phyloP scores from a whole-genome alignment of 2,888 invertebrate species.

The Leucoma salicis region DNA sequence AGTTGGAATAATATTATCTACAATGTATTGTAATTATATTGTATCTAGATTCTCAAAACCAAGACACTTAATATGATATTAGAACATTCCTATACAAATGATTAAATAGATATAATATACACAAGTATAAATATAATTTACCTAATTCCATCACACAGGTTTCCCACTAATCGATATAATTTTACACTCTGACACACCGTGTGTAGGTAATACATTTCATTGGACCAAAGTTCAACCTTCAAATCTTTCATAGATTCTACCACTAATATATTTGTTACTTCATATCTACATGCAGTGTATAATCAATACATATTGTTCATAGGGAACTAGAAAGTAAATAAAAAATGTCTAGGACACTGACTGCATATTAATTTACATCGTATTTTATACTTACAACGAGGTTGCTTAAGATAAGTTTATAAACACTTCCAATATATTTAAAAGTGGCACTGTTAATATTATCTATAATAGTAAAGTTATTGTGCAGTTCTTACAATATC shows the following conservation, averaged over 20 bases:
- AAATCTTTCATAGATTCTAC: slow-evolving; percentile 55
- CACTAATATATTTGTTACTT: slow-evolving; percentile 25
- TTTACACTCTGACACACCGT: slow-evolving; percentile 66
- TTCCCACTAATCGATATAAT: slow-evolving; percentile 25
- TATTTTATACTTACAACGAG: slow-evolving; percentile 34
- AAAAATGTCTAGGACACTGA: slow-evolving; percentile 51
- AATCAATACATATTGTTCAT: slow-evolving; percentile 40
- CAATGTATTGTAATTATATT: neutral
- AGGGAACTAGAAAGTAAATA: slow-evolving; percentile 41
- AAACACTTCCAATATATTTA: slow-evolving; percentile 52
- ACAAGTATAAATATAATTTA: slow-evolving; percentile 20
- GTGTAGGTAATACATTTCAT: slow-evolving; percentile 75
- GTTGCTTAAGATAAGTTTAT: slow-evolving; percentile 54
- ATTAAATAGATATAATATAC: slow-evolving; percentile 13
- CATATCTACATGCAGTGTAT: slow-evolving; percentile 35
- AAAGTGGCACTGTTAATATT: slow-evolving; percentile 73
- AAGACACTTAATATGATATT: slow-evolving; percentile 6
- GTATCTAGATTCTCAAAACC: neutral
- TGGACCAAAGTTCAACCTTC: slow-evolving; percentile 82
- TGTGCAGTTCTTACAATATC: slow-evolving; percentile 66
- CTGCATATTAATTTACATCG: slow-evolving; percentile 41
- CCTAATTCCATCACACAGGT: slow-evolving; percentile 22
- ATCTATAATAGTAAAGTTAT: slow-evolving; percentile 56
- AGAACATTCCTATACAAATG: slow-evolving; percentile 16
- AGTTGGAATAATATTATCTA: neutral